phyloP scores from a whole-genome alignment of 2,797 vertebrate genomes.

The Ptychadena robeensis region DNA sequence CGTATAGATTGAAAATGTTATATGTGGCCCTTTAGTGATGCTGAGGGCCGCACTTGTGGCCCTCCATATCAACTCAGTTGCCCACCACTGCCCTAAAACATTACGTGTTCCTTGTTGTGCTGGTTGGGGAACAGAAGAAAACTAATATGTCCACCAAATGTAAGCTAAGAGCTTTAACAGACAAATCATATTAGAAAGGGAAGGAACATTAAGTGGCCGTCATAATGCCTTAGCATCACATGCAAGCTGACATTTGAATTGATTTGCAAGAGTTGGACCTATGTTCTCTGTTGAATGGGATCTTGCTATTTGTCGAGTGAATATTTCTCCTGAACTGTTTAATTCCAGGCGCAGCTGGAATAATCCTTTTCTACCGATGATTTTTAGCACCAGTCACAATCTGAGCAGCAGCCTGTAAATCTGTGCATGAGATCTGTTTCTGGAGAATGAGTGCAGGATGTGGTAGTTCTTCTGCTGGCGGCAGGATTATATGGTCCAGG shows the following conservation, averaged over 20 bases:
- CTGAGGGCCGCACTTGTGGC: too few species aligned
- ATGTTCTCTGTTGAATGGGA: not conserved
- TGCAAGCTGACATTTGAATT: not conserved
- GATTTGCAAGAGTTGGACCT: not conserved
- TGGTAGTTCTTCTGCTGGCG: not conserved
- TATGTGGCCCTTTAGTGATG: too few species aligned
- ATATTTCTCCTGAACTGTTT: not conserved
- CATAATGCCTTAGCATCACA: too few species aligned
- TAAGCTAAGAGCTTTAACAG: too few species aligned
- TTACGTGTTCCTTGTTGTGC: too few species aligned
- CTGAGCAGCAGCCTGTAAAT: slow-evolving; percentile 7
- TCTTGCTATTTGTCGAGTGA: not conserved
- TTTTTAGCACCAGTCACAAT: not conserved
- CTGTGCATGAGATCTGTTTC: not conserved
- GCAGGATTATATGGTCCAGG: slow-evolving; percentile 11
- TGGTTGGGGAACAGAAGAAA: too few species aligned
- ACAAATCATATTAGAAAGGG: too few species aligned
- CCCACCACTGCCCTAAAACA: too few species aligned
- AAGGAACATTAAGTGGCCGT: too few species aligned
- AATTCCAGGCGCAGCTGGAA: slow-evolving; percentile 8
- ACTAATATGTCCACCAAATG: too few species aligned
- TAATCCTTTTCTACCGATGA: not conserved
- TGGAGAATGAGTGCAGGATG: not conserved
- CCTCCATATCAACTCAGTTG: too few species aligned
- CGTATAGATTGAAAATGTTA: too few species aligned